Base-by-base conservation (phyloP, 1,140 invertebrate genomes). In the Pseudoatta argentina region DNA sequence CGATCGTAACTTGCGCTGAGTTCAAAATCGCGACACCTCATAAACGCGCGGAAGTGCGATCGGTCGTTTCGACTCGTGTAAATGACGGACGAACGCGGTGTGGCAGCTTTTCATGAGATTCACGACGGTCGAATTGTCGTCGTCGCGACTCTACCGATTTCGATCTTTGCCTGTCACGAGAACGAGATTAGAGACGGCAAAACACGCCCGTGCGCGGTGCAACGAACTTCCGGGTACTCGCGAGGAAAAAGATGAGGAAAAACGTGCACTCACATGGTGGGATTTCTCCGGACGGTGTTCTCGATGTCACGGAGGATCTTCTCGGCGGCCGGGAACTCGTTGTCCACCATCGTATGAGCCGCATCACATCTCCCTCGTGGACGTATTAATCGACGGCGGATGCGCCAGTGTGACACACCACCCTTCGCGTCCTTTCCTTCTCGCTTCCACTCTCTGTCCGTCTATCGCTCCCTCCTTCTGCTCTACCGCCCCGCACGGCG, bases 251-350 rank as follows among this genome's bases (percentile, higher is more conserved):
- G 53, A 10, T 48, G 24, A 21, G 18, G 18, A n/a, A 3, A 83
- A 85, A 69, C 91, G 64, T 8, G 34, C n/a, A 97, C 96, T 97
- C 95, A 98, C 97, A 97, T 95, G 92, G 97, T 96, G 85, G 96
- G 95, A 95, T 98, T 97, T 95, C 97, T 97, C 82, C 96, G 96
- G 85, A 98, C 95, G 87, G 97, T 96, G 87, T 96, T 96, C 91
- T 97, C 96, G 59, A 98, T 96, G 88, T 98, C 97, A 79, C 96
- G 96, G 77, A 98, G 95, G 88, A 98, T 98, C 96, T 97, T 97
- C 94, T 98, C 97, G 61, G 97, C 97, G 21, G 95, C 96, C 44
- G 96, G 95, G 91, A 96, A 96, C 48, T 91, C 91, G 88, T 96
- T 94, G 69, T 96, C 95, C 87, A 94, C 92, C 94, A 98, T 96